Base-by-base conservation (phyloP, 2,888 invertebrate species). In the Harpagoxenus sublaevis region DNA sequence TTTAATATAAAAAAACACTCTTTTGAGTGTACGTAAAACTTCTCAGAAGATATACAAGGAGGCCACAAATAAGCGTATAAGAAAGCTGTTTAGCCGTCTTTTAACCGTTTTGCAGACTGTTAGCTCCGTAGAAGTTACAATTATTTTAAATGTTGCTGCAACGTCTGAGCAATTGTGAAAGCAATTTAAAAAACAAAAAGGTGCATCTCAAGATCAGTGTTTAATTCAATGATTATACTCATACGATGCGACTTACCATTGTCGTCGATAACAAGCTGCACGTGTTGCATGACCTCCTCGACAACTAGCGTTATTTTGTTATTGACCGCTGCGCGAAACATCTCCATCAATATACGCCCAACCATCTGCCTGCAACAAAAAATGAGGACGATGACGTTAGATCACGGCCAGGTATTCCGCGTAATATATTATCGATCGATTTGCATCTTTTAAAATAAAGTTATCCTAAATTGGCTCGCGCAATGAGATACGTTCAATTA, bases 351-450 rank as follows among this genome's bases (percentile, higher is more conserved):
- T 86, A 96, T 95, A 85, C 96, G 95, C 2, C 96, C 96, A 81
- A 96, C 96, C 95, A 96, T 95, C 94, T 96, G 96, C 90, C 97
- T 97, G 95, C 51, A 96, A 96, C 87, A 93, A 88, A 85, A 87
- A 89, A 88, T 60, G 60, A 71, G 10, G n/a, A 39, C n/a, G 39
- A 10, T 23, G 15, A 65, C 2, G 48, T 75, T 62, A 77, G 18
- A 65, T 23, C 10, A 23, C 23, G 35, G 39, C 1, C 66, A 31
- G 10, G 2, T 68, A 51, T 5, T 62, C 4, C 45, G 31, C 12
- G 23, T 23, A 23, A 23, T 23, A 48, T 35, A 35, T 48, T 12
- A 57, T 31, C 18, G 10, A 18, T 74, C 8, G 9, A n/a, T 75
- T 62, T 31, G 3, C 10, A 2, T 23, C 4, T 66, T 18, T 48